These are phyloP conservation scores for Solea senegalensis DNA, from an alignment of 2,113 vertebrate genomes.

Conservation along the genomic window DNA sequence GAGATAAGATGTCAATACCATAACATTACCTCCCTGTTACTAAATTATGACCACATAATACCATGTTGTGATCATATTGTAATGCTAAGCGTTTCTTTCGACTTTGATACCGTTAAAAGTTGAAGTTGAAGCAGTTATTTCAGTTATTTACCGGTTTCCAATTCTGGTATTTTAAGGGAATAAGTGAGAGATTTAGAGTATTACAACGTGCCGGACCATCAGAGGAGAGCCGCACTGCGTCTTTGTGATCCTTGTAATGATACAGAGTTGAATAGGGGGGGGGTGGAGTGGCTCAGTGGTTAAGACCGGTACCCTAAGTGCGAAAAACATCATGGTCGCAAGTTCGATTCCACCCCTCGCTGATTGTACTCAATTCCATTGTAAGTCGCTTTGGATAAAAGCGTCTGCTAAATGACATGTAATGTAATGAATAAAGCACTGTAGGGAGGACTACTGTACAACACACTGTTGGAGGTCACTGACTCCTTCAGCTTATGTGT, in stretches of 20 bases:
- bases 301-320: too few species aligned
- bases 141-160: not conserved
- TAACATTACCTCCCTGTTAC: too few species aligned
- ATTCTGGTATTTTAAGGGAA: constrained; percentile 21
- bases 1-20: too few species aligned
- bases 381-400: too few species aligned
- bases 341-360: too few species aligned
- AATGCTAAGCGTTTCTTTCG: too few species aligned
- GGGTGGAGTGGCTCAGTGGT: too few species aligned
- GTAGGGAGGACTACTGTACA: constrained; percentile 28
- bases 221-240: constrained; percentile 8
- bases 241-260: not conserved
- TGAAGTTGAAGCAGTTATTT: not conserved
- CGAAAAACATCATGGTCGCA: too few species aligned
- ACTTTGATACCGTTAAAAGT: not conserved
- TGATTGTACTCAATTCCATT: too few species aligned
- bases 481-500: constrained; percentile 8
- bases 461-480: constrained; percentile 12
- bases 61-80: too few species aligned
- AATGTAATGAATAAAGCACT: constrained; percentile 14
- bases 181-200: constrained; percentile 50
- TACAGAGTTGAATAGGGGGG: not conserved
- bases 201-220: constrained; percentile 40
- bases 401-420: too few species aligned
- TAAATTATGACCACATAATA: not conserved